Conservation (phyloP, 1,140 invertebrate species). For the Hypothenemus hampei region DNA sequence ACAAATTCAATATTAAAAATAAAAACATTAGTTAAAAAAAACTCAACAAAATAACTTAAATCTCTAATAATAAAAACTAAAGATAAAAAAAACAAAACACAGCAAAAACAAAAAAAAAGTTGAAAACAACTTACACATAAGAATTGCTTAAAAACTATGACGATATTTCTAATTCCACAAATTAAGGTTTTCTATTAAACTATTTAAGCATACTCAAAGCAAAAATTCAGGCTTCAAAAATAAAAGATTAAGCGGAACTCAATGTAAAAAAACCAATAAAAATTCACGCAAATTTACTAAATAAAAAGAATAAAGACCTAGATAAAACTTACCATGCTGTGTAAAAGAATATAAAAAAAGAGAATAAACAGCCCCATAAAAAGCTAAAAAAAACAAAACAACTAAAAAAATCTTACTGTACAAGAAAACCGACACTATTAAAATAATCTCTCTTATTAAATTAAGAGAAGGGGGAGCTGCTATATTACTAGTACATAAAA, state of each 20-base stretch:
- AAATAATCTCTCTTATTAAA: conserved; percentile 54
- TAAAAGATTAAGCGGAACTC: conserved; percentile 55
- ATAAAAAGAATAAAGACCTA: conserved; percentile 45
- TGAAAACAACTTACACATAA: conserved; percentile 49
- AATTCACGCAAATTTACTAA: conserved; percentile 49
- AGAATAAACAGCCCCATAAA: conserved; percentile 48
- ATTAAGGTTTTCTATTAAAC: conserved; percentile 57
- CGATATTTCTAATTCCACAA: conserved; percentile 55
- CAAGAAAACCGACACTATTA: conserved; percentile 53
- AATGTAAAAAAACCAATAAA: conserved; percentile 57
- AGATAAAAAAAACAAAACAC: conserved; percentile 48
- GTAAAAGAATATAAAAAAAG: conserved; percentile 52
- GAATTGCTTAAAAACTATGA: conserved; percentile 51
- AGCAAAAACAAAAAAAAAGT: conserved; percentile 48
- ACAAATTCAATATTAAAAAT: conserved; percentile 51
- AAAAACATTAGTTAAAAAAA: conserved; percentile 47
- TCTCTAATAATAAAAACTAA: neutral
- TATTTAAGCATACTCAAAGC: conserved; percentile 54
- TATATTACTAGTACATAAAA: conserved; percentile 51
- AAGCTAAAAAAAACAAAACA: conserved; percentile 49
- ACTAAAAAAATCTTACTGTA: conserved; percentile 48
- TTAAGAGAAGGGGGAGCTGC: conserved; percentile 47
- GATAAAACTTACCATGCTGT: conserved; percentile 52
- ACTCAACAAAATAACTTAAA: neutral
- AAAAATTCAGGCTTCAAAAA: conserved; percentile 52